Base-by-base conservation (phyloP, 2,113 vertebrate species). In the Podarcis muralis region DNA sequence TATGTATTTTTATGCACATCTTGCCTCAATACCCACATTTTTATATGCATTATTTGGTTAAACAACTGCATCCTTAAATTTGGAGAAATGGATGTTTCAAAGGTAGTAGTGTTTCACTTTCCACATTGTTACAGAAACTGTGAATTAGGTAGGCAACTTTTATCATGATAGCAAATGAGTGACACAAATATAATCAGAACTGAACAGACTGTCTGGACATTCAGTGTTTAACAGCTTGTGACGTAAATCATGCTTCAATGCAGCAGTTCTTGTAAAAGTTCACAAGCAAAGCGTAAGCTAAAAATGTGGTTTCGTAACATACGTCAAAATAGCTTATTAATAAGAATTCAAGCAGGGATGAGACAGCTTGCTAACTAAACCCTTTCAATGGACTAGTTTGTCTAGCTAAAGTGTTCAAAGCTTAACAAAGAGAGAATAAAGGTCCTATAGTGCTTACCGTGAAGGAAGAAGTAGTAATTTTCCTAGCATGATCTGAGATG, bases 381-480 rank as follows among this genome's bases (percentile, higher is more conserved):
- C 69, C 79, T 90, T 91, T 81, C 30, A 87, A 90, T 59, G 48
- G 81, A 87, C 80, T 35, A 77, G n/a, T 69, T 69, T 91, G 13
- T 30, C 32, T 59, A 62, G 65, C 32, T 80, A 5, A 11, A 16
- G 32, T 8, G 18, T 25, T 66, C 25, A 84, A 4, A 74, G 35
- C 72, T 35, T 35, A 40, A 27, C 62, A 65, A 48, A 22, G 27
- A 62, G 23, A 59, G 32, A 32, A 37, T 13, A 59, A 84, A 89
- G 25, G 35, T 20, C 32, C 37, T 71, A 22, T 32, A 11, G 35
- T 79, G 74, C 71, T 84, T 80, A 32, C 6, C 15, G 37, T 62
- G 72, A 3, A 76, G 48, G 83, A 66, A 16, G 5, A 87, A 91
- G 43, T 6, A 62, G 65, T 23, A 0, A 57, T 88, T 90, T 91